Evolutionary conservation across 2,797 vertebrate species (phyloP).

Genomic region (Silurus lanzhouensis): DNA sequence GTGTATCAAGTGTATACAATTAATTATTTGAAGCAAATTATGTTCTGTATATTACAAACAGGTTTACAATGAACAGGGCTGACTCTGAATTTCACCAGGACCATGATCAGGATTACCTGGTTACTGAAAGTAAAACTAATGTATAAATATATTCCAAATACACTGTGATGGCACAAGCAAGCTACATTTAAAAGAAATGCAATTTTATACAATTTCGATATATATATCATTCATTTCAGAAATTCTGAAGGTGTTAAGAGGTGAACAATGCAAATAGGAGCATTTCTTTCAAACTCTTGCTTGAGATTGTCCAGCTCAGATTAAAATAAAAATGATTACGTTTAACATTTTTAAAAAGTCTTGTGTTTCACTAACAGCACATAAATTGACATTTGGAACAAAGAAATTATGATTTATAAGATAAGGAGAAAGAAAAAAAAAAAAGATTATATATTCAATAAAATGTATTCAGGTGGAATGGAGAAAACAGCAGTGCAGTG

Average conservation of each 20-base stretch:
- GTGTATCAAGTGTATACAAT: no score
- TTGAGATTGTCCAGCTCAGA: not conserved
- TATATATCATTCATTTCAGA: no score
- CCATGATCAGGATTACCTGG: not conserved
- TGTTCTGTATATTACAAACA: not conserved
- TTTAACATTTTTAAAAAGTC: no score
- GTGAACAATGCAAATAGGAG: not conserved
- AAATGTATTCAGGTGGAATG: not conserved
- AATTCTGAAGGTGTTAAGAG: not conserved
- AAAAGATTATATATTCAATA: not conserved
- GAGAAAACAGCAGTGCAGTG: not conserved
- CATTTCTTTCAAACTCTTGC: not conserved
- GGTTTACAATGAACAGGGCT: not conserved
- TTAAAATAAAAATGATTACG: not conserved
- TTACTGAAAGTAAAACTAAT: not conserved
- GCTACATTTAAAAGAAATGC: no score
- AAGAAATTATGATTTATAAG: not conserved
- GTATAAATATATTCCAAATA: no score
- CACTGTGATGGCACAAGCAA: no score
- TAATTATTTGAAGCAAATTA: not conserved
- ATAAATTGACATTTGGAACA: not conserved
- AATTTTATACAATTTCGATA: no score
- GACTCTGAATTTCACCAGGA: not conserved
- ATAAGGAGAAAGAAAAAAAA: not conserved
- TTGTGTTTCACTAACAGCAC: not conserved